Percentiles rank a stretch among this genome's conserved stretches.
phyloP scores from a whole-genome alignment of 2,888 invertebrate species.

The Ichneumon xanthorius region DNA sequence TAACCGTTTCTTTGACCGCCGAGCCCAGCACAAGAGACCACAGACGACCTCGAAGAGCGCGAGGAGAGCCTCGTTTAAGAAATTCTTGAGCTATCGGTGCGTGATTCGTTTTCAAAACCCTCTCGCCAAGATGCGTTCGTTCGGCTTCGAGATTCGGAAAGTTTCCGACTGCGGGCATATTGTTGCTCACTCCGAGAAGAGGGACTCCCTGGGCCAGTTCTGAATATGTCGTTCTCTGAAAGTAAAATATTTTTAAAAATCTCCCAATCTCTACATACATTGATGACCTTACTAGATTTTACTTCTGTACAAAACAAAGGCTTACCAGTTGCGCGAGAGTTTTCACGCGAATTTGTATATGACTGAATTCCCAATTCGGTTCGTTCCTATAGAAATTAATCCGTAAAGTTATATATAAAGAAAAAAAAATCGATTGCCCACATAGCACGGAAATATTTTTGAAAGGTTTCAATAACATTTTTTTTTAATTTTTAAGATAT shows the following conservation, averaged over 20 bases:
- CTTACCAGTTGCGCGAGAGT: slow-evolving; percentile 93
- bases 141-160: slow-evolving; percentile 89
- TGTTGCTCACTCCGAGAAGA: slow-evolving; percentile 90
- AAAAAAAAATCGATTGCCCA: slow-evolving; percentile 2
- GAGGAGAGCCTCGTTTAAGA: slow-evolving; percentile 94
- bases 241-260: slow-evolving; percentile 28
- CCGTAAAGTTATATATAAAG: slow-evolving; percentile 72
- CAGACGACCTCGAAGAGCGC: slow-evolving; percentile 91
- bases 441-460: no score
- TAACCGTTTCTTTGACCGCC: slow-evolving; percentile 89
- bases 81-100: slow-evolving; percentile 96
- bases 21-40: slow-evolving; percentile 96
- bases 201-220: slow-evolving; percentile 92
- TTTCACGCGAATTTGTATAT: slow-evolving; percentile 94
- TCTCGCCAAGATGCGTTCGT: slow-evolving; percentile 90
- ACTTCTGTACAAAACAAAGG: slow-evolving; percentile 21
- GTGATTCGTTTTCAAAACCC: slow-evolving; percentile 91
- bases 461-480: no score
- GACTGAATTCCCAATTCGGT: slow-evolving; percentile 94
- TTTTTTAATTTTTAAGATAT: no score
- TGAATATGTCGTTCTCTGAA: slow-evolving; percentile 89
- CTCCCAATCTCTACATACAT: neutral
- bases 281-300: neutral
- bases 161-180: slow-evolving; percentile 86
- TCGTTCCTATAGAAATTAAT: slow-evolving; percentile 86